Percentiles rank a stretch among this genome's conserved stretches.
Conservation (phyloP, 2,797 vertebrate species). For the Enteromius thamalakanensis region DNA sequence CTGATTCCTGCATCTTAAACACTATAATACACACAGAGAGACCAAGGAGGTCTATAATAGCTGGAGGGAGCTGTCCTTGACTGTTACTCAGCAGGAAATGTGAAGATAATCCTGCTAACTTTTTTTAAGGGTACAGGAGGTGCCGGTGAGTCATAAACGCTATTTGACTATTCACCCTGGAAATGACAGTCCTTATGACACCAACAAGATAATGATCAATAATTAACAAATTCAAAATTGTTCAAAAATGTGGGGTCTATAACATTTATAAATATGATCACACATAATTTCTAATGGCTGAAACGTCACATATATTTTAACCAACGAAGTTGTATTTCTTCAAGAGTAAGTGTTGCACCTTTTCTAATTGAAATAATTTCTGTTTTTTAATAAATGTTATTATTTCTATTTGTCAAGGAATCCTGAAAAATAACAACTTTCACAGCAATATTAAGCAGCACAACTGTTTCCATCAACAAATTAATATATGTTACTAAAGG, state of each 20-base stretch:
- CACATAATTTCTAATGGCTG: not conserved
- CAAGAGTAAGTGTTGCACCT: not conserved
- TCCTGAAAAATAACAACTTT: not conserved
- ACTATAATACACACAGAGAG: slow-evolving; percentile 1
- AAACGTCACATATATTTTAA: not conserved
- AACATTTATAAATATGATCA: not conserved
- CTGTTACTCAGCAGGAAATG: not conserved
- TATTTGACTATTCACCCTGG: not conserved
- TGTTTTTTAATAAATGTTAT: not conserved
- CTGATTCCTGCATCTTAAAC: slow-evolving; percentile 16
- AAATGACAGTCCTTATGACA: not conserved
- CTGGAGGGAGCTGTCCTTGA: not conserved
- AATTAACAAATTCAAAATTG: not conserved
- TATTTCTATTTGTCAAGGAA: not conserved
- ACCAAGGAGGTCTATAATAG: not conserved
- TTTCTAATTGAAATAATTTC: not conserved
- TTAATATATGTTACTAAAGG: not conserved
- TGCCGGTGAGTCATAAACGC: not conserved
- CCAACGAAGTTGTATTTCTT: not conserved
- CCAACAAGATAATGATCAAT: not conserved
- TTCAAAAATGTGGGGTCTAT: not conserved
- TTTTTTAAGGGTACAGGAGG: not conserved
- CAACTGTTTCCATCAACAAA: not conserved
- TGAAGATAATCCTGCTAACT: not conserved
- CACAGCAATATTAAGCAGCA: not conserved